A percentile compares a stretch with the other conserved stretches of the same genome.
These are phyloP conservation scores for Arenaria interpres DNA, from an alignment of 2,113 vertebrate species.

Conservation along the genomic window DNA sequence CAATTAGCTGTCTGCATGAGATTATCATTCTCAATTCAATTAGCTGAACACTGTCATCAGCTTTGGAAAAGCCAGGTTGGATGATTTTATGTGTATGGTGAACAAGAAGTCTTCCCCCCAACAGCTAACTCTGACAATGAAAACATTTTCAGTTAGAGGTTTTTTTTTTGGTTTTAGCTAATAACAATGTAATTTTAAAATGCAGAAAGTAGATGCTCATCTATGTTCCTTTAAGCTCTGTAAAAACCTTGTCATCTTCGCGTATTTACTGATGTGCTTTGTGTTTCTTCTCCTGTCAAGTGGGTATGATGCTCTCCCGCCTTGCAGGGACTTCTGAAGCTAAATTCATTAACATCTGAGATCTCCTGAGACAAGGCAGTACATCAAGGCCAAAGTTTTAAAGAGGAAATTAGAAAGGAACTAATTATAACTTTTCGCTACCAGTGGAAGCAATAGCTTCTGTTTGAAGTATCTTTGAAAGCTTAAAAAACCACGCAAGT, in stretches of 20 bases:
- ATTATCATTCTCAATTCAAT: background rate
- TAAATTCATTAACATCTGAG: slow-evolving; percentile 1
- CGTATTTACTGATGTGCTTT: background rate
- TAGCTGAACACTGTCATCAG: background rate
- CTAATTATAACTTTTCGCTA: slow-evolving; percentile 6
- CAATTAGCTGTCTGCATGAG: background rate
- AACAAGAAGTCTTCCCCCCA: background rate
- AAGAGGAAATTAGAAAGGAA: background rate
- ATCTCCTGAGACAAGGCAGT: background rate
- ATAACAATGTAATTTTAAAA: background rate
- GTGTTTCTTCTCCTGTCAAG: background rate
- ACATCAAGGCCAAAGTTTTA: background rate
- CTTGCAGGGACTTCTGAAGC: background rate
- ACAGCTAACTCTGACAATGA: background rate
- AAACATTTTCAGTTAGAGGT: background rate
- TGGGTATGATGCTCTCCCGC: background rate
- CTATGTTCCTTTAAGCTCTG: background rate
- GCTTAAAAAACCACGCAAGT: background rate
- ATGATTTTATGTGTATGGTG: background rate
- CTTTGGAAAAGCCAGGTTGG: background rate
- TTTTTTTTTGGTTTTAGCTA: background rate
- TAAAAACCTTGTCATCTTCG: background rate
- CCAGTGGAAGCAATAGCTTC: background rate
- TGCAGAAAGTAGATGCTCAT: background rate
- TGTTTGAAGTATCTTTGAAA: background rate